Evolutionary conservation across 2,113 vertebrate species (phyloP).

Genomic region (Engystomops pustulosus): DNA sequence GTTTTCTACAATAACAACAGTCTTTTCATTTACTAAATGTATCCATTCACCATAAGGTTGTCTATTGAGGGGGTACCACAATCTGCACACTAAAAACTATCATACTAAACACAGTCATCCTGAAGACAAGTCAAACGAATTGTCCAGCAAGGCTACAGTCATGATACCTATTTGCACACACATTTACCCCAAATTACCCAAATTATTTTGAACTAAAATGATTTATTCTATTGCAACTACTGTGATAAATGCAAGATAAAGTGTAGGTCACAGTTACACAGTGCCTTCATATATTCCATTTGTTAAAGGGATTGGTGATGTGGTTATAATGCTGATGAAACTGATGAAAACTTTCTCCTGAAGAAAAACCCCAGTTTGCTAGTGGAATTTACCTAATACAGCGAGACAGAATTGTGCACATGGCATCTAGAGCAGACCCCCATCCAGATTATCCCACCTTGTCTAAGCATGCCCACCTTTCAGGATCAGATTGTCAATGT

Average conservation of each 20-base stretch:
- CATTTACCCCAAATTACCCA: neutral
- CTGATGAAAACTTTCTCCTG: too few relatives aligned
- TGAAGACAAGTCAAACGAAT: neutral
- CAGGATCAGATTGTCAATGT: conserved; percentile 84
- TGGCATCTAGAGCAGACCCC: neutral
- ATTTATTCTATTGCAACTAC: neutral
- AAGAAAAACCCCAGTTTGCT: neutral
- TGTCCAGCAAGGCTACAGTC: neutral
- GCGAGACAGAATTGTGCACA: neutral
- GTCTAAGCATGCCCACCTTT: conserved; percentile 69
- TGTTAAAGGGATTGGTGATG: neutral
- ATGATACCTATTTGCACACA: neutral
- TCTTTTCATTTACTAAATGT: too few relatives aligned
- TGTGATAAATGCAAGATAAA: neutral
- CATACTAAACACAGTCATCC: neutral
- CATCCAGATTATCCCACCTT: neutral
- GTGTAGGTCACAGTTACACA: neutral
- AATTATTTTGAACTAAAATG: too few relatives aligned
- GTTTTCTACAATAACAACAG: too few relatives aligned
- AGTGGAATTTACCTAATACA: neutral
- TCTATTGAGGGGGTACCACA: too few relatives aligned
- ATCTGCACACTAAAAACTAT: too few relatives aligned
- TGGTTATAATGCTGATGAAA: neutral
- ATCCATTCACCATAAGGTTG: too few relatives aligned
- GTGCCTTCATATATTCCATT: neutral